Evolutionary conservation across 2,797 vertebrate species (phyloP).

Genomic region (Syngnathus acus): DNA sequence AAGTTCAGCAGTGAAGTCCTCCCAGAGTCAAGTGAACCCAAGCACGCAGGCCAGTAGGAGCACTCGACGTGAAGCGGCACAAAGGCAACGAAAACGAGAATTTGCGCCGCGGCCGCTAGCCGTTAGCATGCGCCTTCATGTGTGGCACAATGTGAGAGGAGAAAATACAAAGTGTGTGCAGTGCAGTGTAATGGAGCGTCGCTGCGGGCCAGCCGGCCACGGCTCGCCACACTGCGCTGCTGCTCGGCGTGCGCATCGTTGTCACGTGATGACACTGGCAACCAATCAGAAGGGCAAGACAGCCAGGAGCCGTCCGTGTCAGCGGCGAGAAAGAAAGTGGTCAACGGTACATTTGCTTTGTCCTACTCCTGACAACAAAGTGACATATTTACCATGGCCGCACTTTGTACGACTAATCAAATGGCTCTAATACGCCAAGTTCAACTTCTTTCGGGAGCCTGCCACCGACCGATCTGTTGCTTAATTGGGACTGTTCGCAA

Average conservation of each 20-base stretch:
- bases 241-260: background rate
- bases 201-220: background rate
- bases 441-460: no score
- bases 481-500: no score
- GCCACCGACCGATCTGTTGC: no score
- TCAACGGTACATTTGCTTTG: no score
- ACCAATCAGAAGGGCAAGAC: background rate
- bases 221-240: background rate
- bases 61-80: background rate
- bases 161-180: constrained; percentile 5
- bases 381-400: background rate
- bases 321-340: background rate
- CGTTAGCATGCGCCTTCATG: constrained; percentile 4
- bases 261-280: background rate
- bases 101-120: background rate
- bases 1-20: no score
- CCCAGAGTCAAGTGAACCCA: no score
- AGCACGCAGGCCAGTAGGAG: background rate
- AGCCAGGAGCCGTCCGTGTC: background rate
- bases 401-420: no score
- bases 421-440: no score
- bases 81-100: background rate
- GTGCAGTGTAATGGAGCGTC: background rate
- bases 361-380: background rate
- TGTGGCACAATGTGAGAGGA: background rate